Base-by-base conservation (phyloP, 2,888 invertebrate genomes). In the Tiphia femorata region DNA sequence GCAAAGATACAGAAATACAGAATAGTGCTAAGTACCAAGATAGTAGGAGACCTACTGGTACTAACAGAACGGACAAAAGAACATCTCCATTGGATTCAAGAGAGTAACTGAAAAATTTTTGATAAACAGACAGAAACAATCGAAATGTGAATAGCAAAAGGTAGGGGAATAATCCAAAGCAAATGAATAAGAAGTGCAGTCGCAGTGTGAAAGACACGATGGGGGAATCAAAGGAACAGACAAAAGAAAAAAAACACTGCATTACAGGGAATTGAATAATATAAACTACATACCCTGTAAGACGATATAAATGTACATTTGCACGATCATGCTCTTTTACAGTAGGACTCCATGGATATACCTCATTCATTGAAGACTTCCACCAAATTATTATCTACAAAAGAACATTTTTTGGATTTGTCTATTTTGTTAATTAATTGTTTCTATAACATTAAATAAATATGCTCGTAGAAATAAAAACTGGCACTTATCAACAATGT, bases 271-370 rank as follows among this genome's bases (percentile, higher is more conserved):
- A 25, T 6, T 25, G 8, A 8, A 30, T 5, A 30, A 12, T n/a
- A 30, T n/a, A 30, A 30, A n/a, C 4, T 58, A 74, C 80, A 75
- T 79, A 92, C 93, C 91, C 90, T 77, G 86, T 88, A 29, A 93
- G 85, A 64, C 88, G 87, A 75, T 96, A 94, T 0, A 97, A 86
- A 78, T 95, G 93, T 56, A 96, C 87, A 84, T 97, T 97, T 5
- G 96, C 94, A 67, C 94, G 88, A 82, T 97, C 95, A 79, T 93
- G 92, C 71, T 95, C 90, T 75, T 90, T 90, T 25, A 91, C 87
- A 40, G 93, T 87, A 10, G 97, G 97, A 76, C 93, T 92, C 97
- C 97, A 97, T 0, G 97, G 96, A 75, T 94, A 95, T 0, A 96
- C 94, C 80, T 96, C 96, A 61, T 93, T 92, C 64, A 91, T 89